Evolutionary conservation across 64 coral and sea anemone genomes (phyloP), one percentile per base, ranked within the genome.

Genomic region (Astreopora myriophthalma): DNA sequence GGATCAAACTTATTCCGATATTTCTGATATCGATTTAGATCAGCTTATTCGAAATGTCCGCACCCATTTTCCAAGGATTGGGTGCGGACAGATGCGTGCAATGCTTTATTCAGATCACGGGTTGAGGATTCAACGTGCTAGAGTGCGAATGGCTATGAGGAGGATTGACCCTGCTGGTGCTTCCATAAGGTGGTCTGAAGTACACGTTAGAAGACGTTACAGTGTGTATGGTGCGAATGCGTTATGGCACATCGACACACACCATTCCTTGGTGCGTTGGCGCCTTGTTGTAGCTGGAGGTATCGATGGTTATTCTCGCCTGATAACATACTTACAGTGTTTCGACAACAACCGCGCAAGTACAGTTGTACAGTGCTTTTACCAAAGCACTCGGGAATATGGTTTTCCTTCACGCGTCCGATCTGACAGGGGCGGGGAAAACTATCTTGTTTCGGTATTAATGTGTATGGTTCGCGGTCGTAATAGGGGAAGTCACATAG

Each of bases 261-360:
- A 89, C 52, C 87, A 89, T 5, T 77, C 74, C 35, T 66, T 78
- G 57, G 40, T 75, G 6, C 24, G 73, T 20, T 89, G 87, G 73
- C 60, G 87, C n/a, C 58, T 89, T 25, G 87, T 89, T 44, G 65
- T 78, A 28, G 52, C 60, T 42, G 55, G 73, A 46, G 73, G 71
- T 0, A 77, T 76, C 39, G 72, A 65, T 27, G 73, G 84, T 49
- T 85, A 24, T 27, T 40, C 81, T 0, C 29, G 61, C 2, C 3
- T 85, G 13, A 69, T 85, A 4, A 38, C 35, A 8, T 85, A 44
- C 10, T 16, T 85, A 1, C 27, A 69, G 3, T 46, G 81, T 37
- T 24, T 28, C 34, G 36, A 70, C 39, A 68, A 69, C 35, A 85
- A 85, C 34, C 34, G 26, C 5, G 46, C 81, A 5, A 23, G 19